A percentile compares a stretch with the other conserved stretches of the same genome.
Evolutionary conservation across 1,140 invertebrate genomes (phyloP).

Genomic region (Drosophila rhopaloa): DNA sequence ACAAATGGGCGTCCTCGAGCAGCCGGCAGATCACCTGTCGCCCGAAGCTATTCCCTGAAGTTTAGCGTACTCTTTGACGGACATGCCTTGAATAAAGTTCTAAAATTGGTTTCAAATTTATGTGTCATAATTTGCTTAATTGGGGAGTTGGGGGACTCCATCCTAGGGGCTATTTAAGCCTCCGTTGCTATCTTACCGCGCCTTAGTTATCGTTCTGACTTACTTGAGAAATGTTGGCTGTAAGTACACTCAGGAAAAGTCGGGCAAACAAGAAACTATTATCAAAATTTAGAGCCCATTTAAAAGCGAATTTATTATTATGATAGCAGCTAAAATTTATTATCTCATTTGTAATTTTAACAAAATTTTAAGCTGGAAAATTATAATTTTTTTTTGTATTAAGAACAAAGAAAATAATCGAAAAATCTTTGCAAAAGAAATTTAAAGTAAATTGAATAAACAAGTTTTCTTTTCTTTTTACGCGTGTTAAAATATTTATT

Average conservation of each 20-base stretch:
- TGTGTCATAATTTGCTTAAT: constrained; percentile 13
- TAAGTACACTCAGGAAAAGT: background rate
- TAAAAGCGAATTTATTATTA: no score
- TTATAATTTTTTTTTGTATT: no score
- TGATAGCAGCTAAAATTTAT: no score
- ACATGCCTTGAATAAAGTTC: constrained; percentile 38
- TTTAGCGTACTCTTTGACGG: constrained; percentile 15
- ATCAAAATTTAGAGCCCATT: no score
- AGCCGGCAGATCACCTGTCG: constrained; percentile 9
- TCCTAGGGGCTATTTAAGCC: constrained; percentile 21
- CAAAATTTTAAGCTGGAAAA: no score
- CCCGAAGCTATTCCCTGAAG: constrained; percentile 16
- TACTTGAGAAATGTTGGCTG: constrained; percentile 7
- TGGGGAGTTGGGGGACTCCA: background rate
- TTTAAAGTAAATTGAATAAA: no score
- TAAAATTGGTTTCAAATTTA: constrained; percentile 40
- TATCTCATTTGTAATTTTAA: no score
- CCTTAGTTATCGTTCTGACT: constrained; percentile 13
- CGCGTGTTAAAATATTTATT: no score
- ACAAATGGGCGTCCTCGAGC: constrained; percentile 23
- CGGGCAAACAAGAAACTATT: no score
- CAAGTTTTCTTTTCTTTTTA: no score
- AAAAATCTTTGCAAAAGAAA: no score
- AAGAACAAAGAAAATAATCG: no score
- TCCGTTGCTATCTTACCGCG: background rate